Evolutionary conservation across 2,888 invertebrate genomes (phyloP).

Genomic region (Pecten maximus): DNA sequence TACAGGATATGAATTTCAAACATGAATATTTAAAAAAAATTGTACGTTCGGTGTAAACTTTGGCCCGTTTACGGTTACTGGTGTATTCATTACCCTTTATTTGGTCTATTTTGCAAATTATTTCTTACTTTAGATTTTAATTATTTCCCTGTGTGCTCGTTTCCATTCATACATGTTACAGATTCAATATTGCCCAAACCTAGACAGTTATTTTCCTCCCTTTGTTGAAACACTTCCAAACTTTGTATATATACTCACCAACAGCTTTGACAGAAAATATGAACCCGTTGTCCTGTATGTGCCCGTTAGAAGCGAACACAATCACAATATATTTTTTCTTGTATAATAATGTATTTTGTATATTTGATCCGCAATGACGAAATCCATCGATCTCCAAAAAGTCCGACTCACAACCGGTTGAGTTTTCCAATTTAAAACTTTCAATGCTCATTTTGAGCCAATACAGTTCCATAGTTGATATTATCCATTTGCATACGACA

Average conservation of each 20-base stretch:
- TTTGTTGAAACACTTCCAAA: too few species aligned
- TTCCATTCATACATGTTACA: too few species aligned
- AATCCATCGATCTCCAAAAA: background rate
- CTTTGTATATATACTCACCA: slow-evolving; percentile 10
- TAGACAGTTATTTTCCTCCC: too few species aligned
- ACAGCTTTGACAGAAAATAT: background rate
- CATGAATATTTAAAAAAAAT: too few species aligned
- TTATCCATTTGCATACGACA: background rate
- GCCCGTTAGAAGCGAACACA: background rate
- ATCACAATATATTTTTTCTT: background rate
- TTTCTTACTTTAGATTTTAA: too few species aligned
- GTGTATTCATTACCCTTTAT: too few species aligned
- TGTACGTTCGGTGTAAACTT: too few species aligned
- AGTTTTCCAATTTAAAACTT: background rate
- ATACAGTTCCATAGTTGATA: background rate
- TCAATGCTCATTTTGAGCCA: background rate
- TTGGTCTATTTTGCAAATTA: too few species aligned
- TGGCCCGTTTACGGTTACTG: too few species aligned
- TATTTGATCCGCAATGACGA: background rate
- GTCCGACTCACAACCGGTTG: background rate
- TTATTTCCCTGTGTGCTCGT: too few species aligned
- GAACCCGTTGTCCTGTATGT: background rate
- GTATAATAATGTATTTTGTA: background rate
- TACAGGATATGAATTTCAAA: too few species aligned
- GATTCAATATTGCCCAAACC: too few species aligned